These are phyloP conservation scores for Heliconius erato DNA, from an alignment of 2,888 invertebrate species.

Conservation along the genomic window DNA sequence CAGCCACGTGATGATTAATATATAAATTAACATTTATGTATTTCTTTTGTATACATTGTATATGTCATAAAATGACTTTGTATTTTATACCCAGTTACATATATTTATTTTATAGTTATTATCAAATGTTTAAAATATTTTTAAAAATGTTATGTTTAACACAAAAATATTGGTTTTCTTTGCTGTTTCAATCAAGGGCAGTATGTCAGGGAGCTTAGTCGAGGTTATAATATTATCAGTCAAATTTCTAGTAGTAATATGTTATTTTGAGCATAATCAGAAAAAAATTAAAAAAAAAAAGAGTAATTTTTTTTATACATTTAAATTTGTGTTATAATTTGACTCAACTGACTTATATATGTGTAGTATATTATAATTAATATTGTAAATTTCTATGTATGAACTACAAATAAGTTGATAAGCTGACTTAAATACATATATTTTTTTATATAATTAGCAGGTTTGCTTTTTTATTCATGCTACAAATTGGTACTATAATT, in stretches of 20 bases:
- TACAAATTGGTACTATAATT: not conserved
- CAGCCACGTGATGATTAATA: not conserved
- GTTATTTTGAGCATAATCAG: not conserved
- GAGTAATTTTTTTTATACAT: not conserved
- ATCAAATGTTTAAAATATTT: not conserved
- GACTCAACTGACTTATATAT: too few species aligned
- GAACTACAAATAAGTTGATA: too few species aligned
- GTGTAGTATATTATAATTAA: not conserved
- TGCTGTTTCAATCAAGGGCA: not conserved
- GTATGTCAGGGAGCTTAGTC: constrained; percentile 17
- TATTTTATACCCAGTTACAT: not conserved
- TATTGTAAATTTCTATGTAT: not conserved
- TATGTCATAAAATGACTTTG: constrained; percentile 16
- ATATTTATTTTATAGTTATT: not conserved
- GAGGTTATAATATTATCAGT: constrained; percentile 1
- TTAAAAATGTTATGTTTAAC: not conserved
- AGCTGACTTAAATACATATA: not conserved
- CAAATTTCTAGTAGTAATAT: not conserved
- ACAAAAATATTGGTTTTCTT: not conserved
- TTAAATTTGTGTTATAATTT: not conserved
- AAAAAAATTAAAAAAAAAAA: not conserved
- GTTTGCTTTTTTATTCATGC: not conserved
- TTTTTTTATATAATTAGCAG: not conserved
- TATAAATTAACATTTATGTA: not conserved
- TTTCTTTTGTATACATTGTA: not conserved